Evolutionary conservation across 1,140 invertebrate species (phyloP), one percentile per base, ranked within the genome.

Genomic region (Drosophila aff.): DNA sequence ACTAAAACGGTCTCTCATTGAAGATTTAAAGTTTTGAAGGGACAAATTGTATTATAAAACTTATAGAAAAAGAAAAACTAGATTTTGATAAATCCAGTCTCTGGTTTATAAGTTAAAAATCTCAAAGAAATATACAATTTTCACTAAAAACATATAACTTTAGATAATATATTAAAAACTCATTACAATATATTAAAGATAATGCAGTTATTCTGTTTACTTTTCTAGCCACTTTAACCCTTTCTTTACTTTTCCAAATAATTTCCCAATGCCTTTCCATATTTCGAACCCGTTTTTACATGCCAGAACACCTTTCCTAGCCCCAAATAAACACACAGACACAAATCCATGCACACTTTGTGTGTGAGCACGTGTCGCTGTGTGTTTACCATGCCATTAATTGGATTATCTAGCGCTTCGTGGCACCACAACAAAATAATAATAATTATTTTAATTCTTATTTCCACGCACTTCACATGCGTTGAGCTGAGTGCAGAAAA

Each of bases 371-470:
- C 58, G 41, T 65, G 66, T 76, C 66, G 26, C 33, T 66, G 61
- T 41, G 21, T 81, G 72, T 57, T 76, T 81, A 58, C 63, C 64
- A 74, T 43, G 79, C 76, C 69, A 85, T 85, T 85, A 86, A 86
- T 85, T 85, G 69, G 82, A 85, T 85, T 81, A 85, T 85, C 82
- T 82, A 82, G 82, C 69, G 75, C 49, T 66, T 55, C 38, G 73
- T 75, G 72, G 41, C 52, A 61, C 38, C 74, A 50, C 60, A 58
- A 71, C 62, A 79, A 78, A 75, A 80, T 83, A 83, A 85, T 84
- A 60, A 81, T 85, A 64, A 81, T 64, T 60, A 76, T 76, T 66
- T 66, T 44, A 57, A 43, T 65, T 76, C 52, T 66, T 53, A 76
- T 76, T 73, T 43, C 23, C 53, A 31, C 33, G 15, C 33, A 38